These are phyloP conservation scores for Natrix natrix DNA, from an alignment of 2,797 vertebrate species.

Conservation along the genomic window DNA sequence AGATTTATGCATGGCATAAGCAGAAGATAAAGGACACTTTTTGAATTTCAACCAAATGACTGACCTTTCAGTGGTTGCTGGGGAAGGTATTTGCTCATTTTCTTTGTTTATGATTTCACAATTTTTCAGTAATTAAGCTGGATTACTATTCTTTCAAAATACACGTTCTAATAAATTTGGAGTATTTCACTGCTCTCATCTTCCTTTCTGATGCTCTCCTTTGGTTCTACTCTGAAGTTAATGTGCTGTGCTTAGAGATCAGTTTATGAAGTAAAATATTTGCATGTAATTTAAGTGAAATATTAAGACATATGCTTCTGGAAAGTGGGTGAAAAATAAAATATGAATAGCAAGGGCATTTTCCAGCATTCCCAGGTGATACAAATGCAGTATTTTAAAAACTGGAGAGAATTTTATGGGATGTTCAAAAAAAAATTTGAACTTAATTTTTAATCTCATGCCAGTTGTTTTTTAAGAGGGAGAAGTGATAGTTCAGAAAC, in stretches of 20 bases:
- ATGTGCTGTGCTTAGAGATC: not conserved
- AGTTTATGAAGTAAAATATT: not conserved
- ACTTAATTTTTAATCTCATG: conserved; percentile 68
- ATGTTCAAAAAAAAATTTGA: not conserved
- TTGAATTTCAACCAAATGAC: not conserved
- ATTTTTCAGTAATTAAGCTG: not conserved
- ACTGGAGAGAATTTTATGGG: not conserved
- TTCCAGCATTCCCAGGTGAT: conserved; percentile 7
- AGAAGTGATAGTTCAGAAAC: conserved; percentile 65
- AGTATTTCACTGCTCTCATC: not conserved
- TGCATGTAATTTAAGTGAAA: not conserved
- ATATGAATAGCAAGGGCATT: not conserved
- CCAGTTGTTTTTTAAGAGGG: conserved; percentile 73
- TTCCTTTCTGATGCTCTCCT: not conserved
- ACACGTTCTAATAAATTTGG: not conserved
- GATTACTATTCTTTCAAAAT: not conserved
- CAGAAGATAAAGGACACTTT: not conserved
- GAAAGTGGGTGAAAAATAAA: not conserved
- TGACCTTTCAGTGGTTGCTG: not conserved
- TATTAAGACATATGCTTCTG: not conserved
- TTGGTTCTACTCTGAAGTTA: fast-evolving
- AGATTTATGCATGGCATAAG: not conserved
- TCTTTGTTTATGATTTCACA: not conserved
- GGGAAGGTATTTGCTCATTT: not conserved
- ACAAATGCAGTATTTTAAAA: not conserved